Evolutionary conservation across 2,888 invertebrate species (phyloP), one percentile per base, ranked within the genome.

Genomic region (Ganaspis brasiliensis): DNA sequence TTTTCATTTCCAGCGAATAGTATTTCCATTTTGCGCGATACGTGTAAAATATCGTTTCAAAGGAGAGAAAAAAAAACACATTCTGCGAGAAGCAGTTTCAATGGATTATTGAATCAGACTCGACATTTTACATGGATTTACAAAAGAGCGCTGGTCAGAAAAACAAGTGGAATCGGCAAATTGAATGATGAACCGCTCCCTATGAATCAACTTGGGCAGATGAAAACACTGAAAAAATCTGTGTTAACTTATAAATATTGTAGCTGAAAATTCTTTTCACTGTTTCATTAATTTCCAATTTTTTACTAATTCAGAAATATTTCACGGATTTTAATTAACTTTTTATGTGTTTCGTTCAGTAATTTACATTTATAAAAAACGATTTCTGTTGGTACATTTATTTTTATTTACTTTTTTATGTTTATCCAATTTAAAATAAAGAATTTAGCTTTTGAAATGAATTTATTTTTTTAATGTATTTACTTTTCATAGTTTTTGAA

Each of bases 61-160:
- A 4, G n/a, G 37, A 37, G 35, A 35, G 35, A 16, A 12, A 61
- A n/a, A 19, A 52, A 61, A 61, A 61, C 31, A 59, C 5, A 37
- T 61, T 37, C 19, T 61, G 10, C 61, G 56, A 56, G 16, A 56
- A 56, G 56, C 56, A 24, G 26, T 59, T 31, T n/a, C 35, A 31
- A 31, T 59, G 31, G 59, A 59, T 59, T 59, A 59, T 59, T 59
- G 31, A 59, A 59, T 59, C 59, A 59, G 59, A 35, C 59, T 59
- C 59, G 35, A 16, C 31, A 31, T 59, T 59, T 59, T 59, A 35
- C 59, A 59, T 56, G 56, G 24, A 56, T 56, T n/a, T 59, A 59
- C 31, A 35, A 59, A 61, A 59, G 59, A 16, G 35, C 16, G 1
- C 37, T 35, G 35, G 61, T 37, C 19, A 19, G 61, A 35, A 61